A percentile compares a stretch with the other conserved stretches of the same genome.
Conservation (phyloP, 2,113 vertebrate genomes). For the Mesocricetus auratus region DNA sequence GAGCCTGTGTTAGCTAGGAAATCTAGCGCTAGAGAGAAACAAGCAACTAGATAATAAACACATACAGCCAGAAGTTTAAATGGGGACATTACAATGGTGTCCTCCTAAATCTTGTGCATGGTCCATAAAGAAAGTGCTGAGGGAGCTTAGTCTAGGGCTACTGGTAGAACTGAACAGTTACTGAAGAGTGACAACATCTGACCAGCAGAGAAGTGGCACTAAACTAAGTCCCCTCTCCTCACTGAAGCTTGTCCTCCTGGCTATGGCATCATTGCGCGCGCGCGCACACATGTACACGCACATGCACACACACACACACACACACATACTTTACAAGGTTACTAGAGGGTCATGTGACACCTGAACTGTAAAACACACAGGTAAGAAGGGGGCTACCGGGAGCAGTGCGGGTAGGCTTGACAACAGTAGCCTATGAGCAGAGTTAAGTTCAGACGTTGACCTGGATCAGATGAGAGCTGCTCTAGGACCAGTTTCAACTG, state of each 20-base stretch:
- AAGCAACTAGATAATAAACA: background rate
- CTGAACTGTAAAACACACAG: background rate
- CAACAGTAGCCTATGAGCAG: background rate
- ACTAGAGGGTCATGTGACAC: too few species aligned
- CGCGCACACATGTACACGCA: background rate
- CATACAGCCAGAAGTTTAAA: background rate
- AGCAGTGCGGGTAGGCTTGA: background rate
- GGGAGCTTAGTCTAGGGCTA: background rate
- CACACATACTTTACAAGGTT: background rate
- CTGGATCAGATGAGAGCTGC: background rate
- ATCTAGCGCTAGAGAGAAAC: background rate
- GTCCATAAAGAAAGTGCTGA: background rate
- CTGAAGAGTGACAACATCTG: background rate
- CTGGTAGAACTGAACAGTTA: background rate
- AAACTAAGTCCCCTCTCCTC: background rate
- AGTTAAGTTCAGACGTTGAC: background rate
- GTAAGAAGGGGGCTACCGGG: background rate
- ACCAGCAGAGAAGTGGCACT: background rate
- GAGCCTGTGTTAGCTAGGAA: background rate
- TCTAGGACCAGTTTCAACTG: background rate
- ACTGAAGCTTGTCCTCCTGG: background rate
- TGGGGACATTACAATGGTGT: background rate
- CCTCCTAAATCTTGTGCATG: background rate
- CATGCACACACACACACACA: background rate
- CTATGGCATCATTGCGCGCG: background rate